phyloP scores from a whole-genome alignment of 2,888 invertebrate genomes.

The Enoplolaimus lenunculus region DNA sequence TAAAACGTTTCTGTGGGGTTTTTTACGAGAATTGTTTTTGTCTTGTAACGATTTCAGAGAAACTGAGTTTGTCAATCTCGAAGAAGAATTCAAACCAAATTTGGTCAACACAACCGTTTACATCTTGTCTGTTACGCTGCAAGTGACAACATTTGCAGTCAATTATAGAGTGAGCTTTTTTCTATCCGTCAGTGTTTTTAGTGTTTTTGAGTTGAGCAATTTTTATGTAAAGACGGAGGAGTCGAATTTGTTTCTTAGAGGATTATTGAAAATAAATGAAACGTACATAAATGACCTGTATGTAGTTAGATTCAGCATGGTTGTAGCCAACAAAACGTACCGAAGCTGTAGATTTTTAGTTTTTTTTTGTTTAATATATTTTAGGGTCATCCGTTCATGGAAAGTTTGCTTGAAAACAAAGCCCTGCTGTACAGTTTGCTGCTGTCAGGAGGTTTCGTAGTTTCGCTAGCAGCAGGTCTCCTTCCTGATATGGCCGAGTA shows the following conservation, averaged over 20 bases:
- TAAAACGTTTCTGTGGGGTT: too few species aligned
- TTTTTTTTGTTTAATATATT: too few species aligned
- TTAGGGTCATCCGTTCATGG: conserved; percentile 97
- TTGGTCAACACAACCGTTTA: conserved; percentile 94
- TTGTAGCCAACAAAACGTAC: too few species aligned
- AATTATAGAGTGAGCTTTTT: conserved; percentile 80
- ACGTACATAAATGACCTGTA: too few species aligned
- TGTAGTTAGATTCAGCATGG: too few species aligned
- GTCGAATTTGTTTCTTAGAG: neutral
- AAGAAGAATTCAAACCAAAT: conserved; percentile 66
- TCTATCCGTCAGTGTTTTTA: conserved; percentile 6
- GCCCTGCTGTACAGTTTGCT: conserved; percentile 77
- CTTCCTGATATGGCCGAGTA: conserved; percentile 69
- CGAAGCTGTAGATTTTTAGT: too few species aligned
- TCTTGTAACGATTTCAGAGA: conserved; percentile 31
- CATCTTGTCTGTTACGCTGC: conserved; percentile 88
- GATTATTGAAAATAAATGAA: too few species aligned
- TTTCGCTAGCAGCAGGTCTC: conserved; percentile 56
- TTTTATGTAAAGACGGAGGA: neutral
- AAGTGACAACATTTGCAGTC: conserved; percentile 94
- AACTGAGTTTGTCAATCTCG: conserved; percentile 30
- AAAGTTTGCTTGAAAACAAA: conserved; percentile 77
- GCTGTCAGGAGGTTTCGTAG: conserved; percentile 63
- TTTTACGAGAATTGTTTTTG: too few species aligned
- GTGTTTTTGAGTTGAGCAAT: conserved; percentile 10